phyloP scores from a whole-genome alignment of 2,888 invertebrate genomes.

The Hydropsyche betteni region DNA sequence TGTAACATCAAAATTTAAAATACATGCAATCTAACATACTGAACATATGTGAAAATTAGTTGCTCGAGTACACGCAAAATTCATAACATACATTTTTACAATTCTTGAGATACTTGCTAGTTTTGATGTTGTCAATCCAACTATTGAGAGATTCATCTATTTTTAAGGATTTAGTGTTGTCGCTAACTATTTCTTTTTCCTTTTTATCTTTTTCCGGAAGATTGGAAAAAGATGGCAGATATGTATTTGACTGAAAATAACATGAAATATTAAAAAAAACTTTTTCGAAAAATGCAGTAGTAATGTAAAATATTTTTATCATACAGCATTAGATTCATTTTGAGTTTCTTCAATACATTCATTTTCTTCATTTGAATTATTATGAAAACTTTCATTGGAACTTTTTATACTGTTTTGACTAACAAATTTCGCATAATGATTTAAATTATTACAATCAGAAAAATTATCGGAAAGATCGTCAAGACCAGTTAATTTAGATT shows the following conservation, averaged over 20 bases:
- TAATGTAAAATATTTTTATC: no score
- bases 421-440: slow-evolving; percentile 41
- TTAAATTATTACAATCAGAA: slow-evolving; percentile 38
- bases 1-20: not conserved
- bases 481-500: no score
- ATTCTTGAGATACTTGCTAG: slow-evolving; percentile 29
- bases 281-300: no score
- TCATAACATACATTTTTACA: slow-evolving; percentile 34
- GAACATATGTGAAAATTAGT: not conserved
- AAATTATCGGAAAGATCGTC: not conserved
- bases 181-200: not conserved
- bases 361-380: not conserved
- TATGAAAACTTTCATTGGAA: not conserved
- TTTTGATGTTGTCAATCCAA: slow-evolving; percentile 41
- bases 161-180: slow-evolving; percentile 43
- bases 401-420: not conserved
- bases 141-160: slow-evolving; percentile 43
- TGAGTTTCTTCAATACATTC: not conserved
- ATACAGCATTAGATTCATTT: no score
- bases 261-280: no score
- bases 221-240: no score
- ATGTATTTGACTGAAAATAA: no score
- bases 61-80: not conserved
- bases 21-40: not conserved
- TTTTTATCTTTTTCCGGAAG: not conserved